Evolutionary conservation across 2,888 invertebrate species (phyloP).

Genomic region (Pristionchus mayeri): DNA sequence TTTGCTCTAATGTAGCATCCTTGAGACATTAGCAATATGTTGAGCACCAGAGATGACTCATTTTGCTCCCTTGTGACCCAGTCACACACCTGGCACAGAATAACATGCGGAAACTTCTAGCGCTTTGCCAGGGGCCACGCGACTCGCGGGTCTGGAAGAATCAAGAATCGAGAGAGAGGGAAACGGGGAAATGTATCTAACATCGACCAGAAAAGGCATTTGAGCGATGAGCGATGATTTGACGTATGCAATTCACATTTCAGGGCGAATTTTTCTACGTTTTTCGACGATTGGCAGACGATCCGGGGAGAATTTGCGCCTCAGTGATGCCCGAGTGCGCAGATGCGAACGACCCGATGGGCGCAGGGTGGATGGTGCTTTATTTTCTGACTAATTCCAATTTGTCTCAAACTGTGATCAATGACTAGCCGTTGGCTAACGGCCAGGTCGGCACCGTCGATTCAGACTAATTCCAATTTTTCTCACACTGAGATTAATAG

Average conservation of each 20-base stretch:
- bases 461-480: too few species aligned
- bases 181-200: not conserved
- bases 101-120: not conserved
- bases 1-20: too few species aligned
- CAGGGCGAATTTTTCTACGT: conserved; percentile 75
- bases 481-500: too few species aligned
- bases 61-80: not conserved
- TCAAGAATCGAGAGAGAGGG: too few species aligned
- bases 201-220: too few species aligned
- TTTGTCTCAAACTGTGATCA: too few species aligned
- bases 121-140: not conserved
- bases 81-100: not conserved
- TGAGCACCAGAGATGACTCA: too few species aligned
- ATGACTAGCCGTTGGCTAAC: too few species aligned
- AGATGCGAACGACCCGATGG: conserved; percentile 77
- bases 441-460: too few species aligned
- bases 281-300: conserved; percentile 62
- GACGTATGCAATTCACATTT: conserved; percentile 45
- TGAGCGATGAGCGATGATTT: too few species aligned
- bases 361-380: conserved; percentile 70
- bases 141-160: not conserved
- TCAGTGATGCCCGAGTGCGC: conserved; percentile 77
- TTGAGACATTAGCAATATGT: too few species aligned
- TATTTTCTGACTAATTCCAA: too few species aligned
- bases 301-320: conserved; percentile 70